phyloP scores from a whole-genome alignment of 1,140 invertebrate species.

The Bombus waltoni region DNA sequence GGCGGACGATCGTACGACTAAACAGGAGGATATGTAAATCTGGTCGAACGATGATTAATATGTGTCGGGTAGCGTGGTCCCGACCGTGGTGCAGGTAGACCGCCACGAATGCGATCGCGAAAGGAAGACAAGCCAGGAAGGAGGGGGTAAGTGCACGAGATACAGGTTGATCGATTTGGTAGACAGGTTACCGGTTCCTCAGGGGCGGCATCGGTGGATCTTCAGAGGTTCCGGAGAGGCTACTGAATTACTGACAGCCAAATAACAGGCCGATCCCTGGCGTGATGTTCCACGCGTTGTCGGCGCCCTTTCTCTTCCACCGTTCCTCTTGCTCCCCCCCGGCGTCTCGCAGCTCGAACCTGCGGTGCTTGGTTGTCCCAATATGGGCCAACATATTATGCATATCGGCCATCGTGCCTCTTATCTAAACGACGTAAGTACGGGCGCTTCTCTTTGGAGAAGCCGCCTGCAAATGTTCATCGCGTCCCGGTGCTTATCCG shows the following conservation, averaged over 20 bases:
- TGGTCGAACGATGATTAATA: constrained; percentile 10
- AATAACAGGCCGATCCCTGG: constrained; percentile 75
- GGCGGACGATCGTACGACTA: background rate
- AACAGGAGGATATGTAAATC: background rate
- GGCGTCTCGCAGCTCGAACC: constrained; percentile 32
- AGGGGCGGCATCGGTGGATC: constrained; percentile 64
- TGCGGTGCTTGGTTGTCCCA: constrained; percentile 66
- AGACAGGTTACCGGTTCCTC: constrained; percentile 69
- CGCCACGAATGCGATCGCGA: constrained; percentile 16
- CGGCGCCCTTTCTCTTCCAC: constrained; percentile 68
- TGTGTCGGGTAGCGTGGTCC: background rate
- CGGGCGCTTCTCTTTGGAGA: constrained; percentile 70
- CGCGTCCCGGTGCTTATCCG: constrained; percentile 51
- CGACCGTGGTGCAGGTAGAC: constrained; percentile 8
- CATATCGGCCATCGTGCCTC: constrained; percentile 73
- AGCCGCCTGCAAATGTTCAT: constrained; percentile 74
- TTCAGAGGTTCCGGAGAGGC: constrained; percentile 67
- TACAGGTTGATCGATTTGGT: constrained; percentile 72
- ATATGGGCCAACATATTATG: constrained; percentile 77
- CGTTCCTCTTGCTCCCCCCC: constrained; percentile 36
- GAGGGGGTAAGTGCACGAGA: constrained; percentile 45
- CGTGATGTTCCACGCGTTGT: constrained; percentile 65
- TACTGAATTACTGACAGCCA: constrained; percentile 79
- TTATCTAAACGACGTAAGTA: constrained; percentile 78
- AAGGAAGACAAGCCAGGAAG: constrained; percentile 20